Conservation (phyloP, 2,797 vertebrate species). For the Siniperca undulata region DNA sequence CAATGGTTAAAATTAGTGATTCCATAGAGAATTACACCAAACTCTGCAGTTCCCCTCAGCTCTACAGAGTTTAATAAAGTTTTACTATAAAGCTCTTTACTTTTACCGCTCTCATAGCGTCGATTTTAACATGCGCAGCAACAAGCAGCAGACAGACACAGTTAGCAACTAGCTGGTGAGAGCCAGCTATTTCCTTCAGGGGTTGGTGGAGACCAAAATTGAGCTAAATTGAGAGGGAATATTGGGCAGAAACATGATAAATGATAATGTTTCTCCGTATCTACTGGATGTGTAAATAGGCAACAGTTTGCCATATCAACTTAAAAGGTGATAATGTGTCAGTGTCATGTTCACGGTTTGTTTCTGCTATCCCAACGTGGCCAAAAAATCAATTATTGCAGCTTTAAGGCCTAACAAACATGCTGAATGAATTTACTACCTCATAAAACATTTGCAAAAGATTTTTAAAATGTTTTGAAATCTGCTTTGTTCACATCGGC, state of each 20-base stretch:
- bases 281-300: background rate
- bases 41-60: background rate
- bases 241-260: background rate
- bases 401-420: constrained; percentile 1
- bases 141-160: background rate
- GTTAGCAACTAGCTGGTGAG: background rate
- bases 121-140: too few species aligned
- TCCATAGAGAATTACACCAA: background rate
- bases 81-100: background rate
- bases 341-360: background rate
- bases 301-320: background rate
- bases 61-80: background rate
- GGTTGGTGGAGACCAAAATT: background rate
- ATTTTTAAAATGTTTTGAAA: constrained; percentile 3
- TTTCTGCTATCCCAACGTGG: background rate
- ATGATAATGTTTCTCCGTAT: background rate
- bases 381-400: background rate
- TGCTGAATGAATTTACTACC: background rate
- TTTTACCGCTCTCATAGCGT: background rate
- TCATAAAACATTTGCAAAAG: background rate
- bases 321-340: background rate
- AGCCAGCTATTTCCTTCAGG: background rate
- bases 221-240: background rate
- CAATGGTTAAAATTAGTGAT: background rate
- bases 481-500: background rate